These are phyloP conservation scores for Phanerotoma sp. DNA, from an alignment of 2,888 invertebrate genomes.

Conservation along the genomic window DNA sequence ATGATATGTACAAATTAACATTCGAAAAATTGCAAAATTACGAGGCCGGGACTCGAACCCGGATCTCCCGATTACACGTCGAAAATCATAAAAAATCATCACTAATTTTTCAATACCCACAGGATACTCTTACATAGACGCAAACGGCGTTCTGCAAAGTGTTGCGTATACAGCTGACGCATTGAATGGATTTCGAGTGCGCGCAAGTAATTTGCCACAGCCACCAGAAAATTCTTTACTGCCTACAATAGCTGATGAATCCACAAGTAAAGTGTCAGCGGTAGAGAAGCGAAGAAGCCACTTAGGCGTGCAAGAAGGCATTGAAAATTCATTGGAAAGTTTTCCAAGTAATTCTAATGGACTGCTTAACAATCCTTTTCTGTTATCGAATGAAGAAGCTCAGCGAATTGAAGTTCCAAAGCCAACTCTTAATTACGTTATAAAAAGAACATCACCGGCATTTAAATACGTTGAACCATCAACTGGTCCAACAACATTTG, in stretches of 20 bases:
- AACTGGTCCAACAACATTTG: conserved; percentile 18
- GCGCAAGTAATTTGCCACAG: conserved; percentile 62
- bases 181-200: conserved; percentile 65
- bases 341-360: not conserved
- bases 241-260: conserved; percentile 56
- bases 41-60: no score
- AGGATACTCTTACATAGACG: conserved; percentile 70
- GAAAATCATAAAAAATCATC: no score
- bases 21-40: no score
- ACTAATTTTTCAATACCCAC: conserved; percentile 21
- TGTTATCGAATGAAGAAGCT: conserved; percentile 40
- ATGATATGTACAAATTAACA: no score
- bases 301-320: conserved; percentile 41
- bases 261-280: conserved; percentile 58
- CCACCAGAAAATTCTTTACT: conserved; percentile 42
- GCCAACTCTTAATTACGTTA: conserved; percentile 35
- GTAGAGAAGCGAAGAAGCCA: conserved; percentile 58
- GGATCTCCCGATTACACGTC: no score
- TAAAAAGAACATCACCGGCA: conserved; percentile 7
- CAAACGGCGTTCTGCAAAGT: conserved; percentile 66
- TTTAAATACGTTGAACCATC: conserved; percentile 1
- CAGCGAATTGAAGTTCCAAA: conserved; percentile 41
- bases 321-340: conserved; percentile 17
- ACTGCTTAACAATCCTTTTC: conserved; percentile 37
- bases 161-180: conserved; percentile 67